Evolutionary conservation across 2,888 invertebrate species (phyloP), one percentile per base, ranked within the genome.

Genomic region (Drosophila sordidula): DNA sequence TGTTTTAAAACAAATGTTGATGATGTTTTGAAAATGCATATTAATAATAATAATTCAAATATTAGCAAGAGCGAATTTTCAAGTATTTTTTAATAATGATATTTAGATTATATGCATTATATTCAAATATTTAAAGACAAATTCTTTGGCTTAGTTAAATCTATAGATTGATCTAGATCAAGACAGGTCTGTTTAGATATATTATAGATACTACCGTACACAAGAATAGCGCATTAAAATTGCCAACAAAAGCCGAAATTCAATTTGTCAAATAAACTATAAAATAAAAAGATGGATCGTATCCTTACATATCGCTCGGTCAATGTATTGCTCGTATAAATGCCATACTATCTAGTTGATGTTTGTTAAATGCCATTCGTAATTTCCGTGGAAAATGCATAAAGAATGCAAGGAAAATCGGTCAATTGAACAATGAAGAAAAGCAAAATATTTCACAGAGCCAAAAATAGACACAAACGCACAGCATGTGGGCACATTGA

Each of bases 401-500:
- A 59, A 73, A 79, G 65, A 61, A 58, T 44, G 42, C 42, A 9
- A 73, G 49, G 57, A 32, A 63, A 56, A 74, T 57, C 56, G 56
- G 51, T 76, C 66, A 56, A 42, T 66, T 63, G 75, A 67, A 73
- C 78, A 86, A 80, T 66, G 64, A 51, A 67, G 29, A 51, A 68
- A 38, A 68, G 66, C 71, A 68, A 70, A 73, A 26, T 73, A 6
- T 26, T 52, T 26, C 44, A 54, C 42, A 49, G 57, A 79, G 29
- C 45, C 47, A 9, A 29, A 34, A 34, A 34, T 26, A 44, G 29
- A 61, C 41, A 70, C 75, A 83, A 83, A 69, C 80, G 78, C 89
- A 46, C 83, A 84, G 83, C 83, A 84, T 84, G 83, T 72, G 83
- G 84, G 89, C 87, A 75, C 81, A 88, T 87, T 86, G 67, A 76